Base-by-base conservation (phyloP, 1,140 invertebrate genomes). In the Scylla paramamosain region DNA sequence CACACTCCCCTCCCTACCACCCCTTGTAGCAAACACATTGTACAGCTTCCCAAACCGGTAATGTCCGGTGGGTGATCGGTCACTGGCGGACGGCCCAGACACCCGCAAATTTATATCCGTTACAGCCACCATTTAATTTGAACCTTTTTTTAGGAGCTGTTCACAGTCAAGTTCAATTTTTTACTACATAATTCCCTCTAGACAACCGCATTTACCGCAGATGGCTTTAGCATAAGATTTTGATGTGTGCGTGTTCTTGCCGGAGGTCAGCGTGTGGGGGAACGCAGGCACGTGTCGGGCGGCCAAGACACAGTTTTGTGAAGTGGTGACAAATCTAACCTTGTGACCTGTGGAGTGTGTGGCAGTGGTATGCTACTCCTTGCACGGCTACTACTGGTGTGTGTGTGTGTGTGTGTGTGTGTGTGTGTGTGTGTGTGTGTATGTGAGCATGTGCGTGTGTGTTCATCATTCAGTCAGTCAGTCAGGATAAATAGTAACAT, bases 161-260 rank as follows among this genome's bases (percentile, higher is more conserved):
- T 93, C n/a, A 82, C 93, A 94, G 67, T 91, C 32, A 91, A 46
- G 87, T 39, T 31, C 45, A 28, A 89, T 90, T 88, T 95, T 92
- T 92, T 92, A 92, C 59, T 92, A 92, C 59, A 95, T 95, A 59
- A 93, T 95, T 95, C 94, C 94, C 91, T 94, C 67, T 59, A 90
- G 87, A 94, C 93, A 32, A 91, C 83, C 91, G 88, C 93, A 94
- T 94, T 94, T 94, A 94, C 59, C 77, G 91, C 88, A 91, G 93
- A 91, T 94, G 93, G 67, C 77, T 90, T 94, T 94, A 94, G 93
- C 82, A n/a, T 94, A 94, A 94, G 93, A 91, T 90, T 94, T 94
- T 39, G 46, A 93, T 93, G 92, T 93, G 45, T 93, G 83, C 77
- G 46, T 93, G 32, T 93, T 93, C 77, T 29, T 48, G 52, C 28